These are phyloP conservation scores for Lytechinus pictus DNA, from an alignment of 35 echinoderm and acorn worm genomes.

Conservation along the genomic window DNA sequence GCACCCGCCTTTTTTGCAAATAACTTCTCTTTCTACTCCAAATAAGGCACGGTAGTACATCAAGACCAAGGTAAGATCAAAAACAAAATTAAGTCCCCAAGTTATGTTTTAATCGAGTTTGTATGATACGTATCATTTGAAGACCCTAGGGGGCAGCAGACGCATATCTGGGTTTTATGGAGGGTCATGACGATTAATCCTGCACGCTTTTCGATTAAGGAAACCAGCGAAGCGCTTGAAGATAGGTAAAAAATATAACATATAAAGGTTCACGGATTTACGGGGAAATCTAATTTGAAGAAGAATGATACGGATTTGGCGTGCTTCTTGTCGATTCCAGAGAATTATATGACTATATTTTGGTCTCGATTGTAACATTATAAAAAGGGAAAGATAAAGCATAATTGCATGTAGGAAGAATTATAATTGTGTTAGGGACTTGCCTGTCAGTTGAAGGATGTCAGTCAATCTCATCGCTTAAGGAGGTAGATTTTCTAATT, in stretches of 20 bases:
- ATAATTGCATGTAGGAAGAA: neutral
- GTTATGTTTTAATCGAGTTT: slow-evolving; percentile 20
- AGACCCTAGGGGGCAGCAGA: neutral
- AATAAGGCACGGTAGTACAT: neutral
- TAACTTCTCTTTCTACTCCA: neutral
- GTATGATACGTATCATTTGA: neutral
- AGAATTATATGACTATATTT: neutral
- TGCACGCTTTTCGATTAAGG: neutral
- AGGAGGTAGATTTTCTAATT: neutral
- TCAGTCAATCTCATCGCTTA: neutral
- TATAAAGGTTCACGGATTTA: neutral
- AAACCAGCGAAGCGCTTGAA: neutral
- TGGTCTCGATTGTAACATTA: neutral
- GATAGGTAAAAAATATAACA: neutral
- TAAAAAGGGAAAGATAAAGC: neutral
- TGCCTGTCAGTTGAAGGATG: neutral
- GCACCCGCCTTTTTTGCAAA: neutral
- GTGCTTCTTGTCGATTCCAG: neutral
- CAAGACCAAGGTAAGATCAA: neutral
- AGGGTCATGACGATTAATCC: neutral
- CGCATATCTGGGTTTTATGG: slow-evolving; percentile 16
- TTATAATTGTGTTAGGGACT: neutral
- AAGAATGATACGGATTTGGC: neutral
- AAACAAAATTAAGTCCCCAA: slow-evolving; percentile 14
- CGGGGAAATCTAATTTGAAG: neutral